These are phyloP conservation scores for Cairina moschata DNA, from an alignment of 2,113 vertebrate species.

Conservation along the genomic window DNA sequence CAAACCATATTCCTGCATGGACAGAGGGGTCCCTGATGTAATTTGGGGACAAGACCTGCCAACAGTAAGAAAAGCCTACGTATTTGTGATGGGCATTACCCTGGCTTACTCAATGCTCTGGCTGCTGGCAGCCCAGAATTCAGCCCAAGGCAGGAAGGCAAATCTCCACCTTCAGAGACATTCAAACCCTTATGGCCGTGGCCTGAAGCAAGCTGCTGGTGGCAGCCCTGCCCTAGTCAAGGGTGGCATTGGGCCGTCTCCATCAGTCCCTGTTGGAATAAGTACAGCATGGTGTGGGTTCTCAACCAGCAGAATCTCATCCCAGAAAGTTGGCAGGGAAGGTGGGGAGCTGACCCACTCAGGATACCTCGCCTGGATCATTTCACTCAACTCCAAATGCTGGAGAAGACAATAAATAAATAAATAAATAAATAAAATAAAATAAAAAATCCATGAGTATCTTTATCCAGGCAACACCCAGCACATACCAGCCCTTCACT, in stretches of 20 bases:
- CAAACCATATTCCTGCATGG: neutral
- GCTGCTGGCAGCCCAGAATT: neutral
- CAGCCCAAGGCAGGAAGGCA: no score
- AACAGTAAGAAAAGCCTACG: neutral
- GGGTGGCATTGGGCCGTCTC: no score
- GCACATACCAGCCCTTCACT: neutral
- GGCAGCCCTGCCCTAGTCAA: neutral
- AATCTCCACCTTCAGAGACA: neutral
- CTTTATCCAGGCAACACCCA: neutral
- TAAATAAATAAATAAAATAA: neutral
- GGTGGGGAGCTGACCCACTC: neutral
- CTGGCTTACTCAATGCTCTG: neutral
- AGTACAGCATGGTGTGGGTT: no score
- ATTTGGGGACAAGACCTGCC: neutral
- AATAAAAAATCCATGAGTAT: neutral
- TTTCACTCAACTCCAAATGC: neutral
- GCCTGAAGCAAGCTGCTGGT: no score
- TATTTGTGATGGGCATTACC: neutral
- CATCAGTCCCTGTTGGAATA: neutral
- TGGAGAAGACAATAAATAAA: neutral
- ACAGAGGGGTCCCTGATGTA: neutral
- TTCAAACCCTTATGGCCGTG: neutral
- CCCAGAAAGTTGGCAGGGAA: neutral
- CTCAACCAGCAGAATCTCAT: neutral
- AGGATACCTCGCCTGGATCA: neutral